Conservation (phyloP, 2,888 invertebrate genomes). For the Scaeva pyrastri region DNA sequence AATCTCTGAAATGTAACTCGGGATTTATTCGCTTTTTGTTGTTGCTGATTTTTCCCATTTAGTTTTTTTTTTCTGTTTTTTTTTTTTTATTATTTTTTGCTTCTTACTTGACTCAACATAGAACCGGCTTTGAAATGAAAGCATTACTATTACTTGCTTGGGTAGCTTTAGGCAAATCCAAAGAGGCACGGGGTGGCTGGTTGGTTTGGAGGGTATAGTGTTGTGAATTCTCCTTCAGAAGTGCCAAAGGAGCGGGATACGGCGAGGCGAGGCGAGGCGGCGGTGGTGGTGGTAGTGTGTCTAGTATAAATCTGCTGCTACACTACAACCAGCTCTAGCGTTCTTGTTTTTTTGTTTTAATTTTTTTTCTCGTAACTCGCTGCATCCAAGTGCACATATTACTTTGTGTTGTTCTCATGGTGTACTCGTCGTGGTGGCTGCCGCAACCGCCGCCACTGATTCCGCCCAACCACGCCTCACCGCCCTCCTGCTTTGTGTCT, state of each 20-base stretch:
- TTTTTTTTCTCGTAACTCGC: slow-evolving; percentile 51
- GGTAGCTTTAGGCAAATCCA: slow-evolving; percentile 71
- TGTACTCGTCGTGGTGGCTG: slow-evolving; percentile 47
- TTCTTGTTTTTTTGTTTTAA: slow-evolving; percentile 49
- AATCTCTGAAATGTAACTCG: slow-evolving; percentile 69
- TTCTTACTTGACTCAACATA: slow-evolving; percentile 65
- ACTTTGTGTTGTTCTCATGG: slow-evolving; percentile 64
- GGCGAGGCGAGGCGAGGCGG: no score
- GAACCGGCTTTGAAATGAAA: slow-evolving; percentile 72
- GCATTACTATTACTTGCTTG: slow-evolving; percentile 74
- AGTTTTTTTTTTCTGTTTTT: not conserved
- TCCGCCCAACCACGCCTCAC: slow-evolving; percentile 48
- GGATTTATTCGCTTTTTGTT: slow-evolving; percentile 14
- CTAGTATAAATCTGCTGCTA: slow-evolving; percentile 53
- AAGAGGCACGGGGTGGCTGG: slow-evolving; percentile 29
- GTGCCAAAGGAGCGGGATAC: slow-evolving; percentile 27
- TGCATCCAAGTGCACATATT: slow-evolving; percentile 73
- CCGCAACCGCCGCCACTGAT: slow-evolving; percentile 3
- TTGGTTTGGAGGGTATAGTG: not conserved
- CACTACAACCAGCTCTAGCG: slow-evolving; percentile 55
- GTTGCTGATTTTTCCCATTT: no score
- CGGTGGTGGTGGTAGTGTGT: slow-evolving; percentile 36
- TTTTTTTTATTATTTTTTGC: slow-evolving; percentile 30
- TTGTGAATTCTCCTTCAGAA: slow-evolving; percentile 23
- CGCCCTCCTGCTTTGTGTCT: slow-evolving; percentile 28